Evolutionary conservation across 53 echinoderm and acorn worm species (phyloP).

Genomic region (Holothuria leucospilota): DNA sequence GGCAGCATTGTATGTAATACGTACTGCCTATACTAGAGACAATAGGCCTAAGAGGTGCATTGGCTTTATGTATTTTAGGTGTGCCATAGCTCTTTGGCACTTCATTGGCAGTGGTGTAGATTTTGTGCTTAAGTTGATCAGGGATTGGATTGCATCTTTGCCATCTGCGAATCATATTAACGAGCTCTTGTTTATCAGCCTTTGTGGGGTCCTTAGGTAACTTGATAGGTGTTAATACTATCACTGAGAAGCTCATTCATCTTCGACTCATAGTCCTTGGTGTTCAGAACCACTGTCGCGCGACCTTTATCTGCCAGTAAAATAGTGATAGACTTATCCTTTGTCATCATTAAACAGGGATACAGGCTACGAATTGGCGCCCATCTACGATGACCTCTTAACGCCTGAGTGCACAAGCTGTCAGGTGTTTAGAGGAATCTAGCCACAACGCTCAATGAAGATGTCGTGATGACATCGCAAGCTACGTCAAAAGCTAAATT

Average conservation of each 20-base stretch:
- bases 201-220: not conserved
- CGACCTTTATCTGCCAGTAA: conserved; percentile 44
- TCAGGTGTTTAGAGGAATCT: no score
- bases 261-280: conserved; percentile 27
- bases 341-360: not conserved
- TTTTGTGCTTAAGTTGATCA: not conserved
- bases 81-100: conserved; percentile 43
- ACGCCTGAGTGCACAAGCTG: no score
- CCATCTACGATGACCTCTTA: no score
- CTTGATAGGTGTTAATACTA: not conserved
- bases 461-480: no score
- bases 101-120: conserved; percentile 24
- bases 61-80: conserved; percentile 61
- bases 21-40: conserved; percentile 55
- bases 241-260: not conserved
- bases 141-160: no score
- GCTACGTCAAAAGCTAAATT: no score
- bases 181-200: not conserved
- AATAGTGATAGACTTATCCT: not conserved
- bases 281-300: conserved; percentile 29
- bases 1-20: conserved; percentile 52
- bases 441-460: no score
- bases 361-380: no score
- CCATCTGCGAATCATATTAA: no score
- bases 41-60: conserved; percentile 57